These are phyloP conservation scores for Schizothorax lantsangensis DNA, from an alignment of 2,797 vertebrate species.

Conservation along the genomic window DNA sequence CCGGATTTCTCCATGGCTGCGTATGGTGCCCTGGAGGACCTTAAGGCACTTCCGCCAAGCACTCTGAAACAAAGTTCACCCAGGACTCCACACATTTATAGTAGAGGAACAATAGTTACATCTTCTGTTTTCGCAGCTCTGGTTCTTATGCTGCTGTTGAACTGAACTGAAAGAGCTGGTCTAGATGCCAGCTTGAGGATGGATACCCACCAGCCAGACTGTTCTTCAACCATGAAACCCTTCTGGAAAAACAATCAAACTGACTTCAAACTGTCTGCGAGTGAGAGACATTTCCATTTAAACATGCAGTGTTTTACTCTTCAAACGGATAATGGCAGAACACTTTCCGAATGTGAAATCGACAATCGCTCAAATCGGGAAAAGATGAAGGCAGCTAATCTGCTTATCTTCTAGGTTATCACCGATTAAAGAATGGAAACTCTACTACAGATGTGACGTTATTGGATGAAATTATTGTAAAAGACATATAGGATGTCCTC, in stretches of 20 bases:
- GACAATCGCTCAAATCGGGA: constrained; percentile 36
- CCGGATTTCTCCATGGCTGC: constrained; percentile 85
- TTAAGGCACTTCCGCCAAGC: constrained; percentile 83
- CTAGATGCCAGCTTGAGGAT: constrained; percentile 22
- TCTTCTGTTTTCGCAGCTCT: constrained; percentile 67
- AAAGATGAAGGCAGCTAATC: constrained; percentile 54
- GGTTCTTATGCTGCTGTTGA: constrained; percentile 73
- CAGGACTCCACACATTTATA: constrained; percentile 72
- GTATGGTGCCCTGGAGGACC: constrained; percentile 82
- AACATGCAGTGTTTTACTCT: constrained; percentile 17
- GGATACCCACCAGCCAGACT: constrained; percentile 5
- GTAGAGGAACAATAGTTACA: constrained; percentile 55
- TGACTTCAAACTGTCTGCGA: constrained; percentile 5
- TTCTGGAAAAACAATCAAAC: constrained; percentile 24
- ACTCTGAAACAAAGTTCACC: constrained; percentile 80
- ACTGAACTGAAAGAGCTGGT: constrained; percentile 65
- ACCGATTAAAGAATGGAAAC: constrained; percentile 28
- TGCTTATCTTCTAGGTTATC: constrained; percentile 27
- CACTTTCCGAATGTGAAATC: constrained; percentile 29
- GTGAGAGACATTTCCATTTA: not conserved
- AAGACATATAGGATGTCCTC: not conserved
- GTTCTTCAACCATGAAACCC: not conserved
- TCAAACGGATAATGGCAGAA: constrained; percentile 25
- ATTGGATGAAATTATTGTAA: not conserved
- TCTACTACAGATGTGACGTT: not conserved